A percentile compares a stretch with the other conserved stretches of the same genome.
These are phyloP conservation scores for Zingel zingel DNA, from an alignment of 2,113 vertebrate species.

Conservation along the genomic window DNA sequence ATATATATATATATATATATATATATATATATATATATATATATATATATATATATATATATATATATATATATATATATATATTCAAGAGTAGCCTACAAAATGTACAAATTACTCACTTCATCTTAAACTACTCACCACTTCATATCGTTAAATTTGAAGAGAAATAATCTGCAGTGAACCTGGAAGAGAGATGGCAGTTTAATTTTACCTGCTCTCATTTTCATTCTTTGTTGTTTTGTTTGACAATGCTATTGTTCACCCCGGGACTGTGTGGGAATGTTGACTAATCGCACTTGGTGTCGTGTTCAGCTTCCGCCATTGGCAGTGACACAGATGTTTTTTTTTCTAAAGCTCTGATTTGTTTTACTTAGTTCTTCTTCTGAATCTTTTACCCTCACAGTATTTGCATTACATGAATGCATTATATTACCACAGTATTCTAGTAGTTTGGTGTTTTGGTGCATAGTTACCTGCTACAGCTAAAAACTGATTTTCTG, in stretches of 20 bases:
- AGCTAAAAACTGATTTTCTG: too few species aligned
- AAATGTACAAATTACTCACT: too few species aligned
- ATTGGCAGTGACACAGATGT: not conserved
- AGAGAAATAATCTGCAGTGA: not conserved
- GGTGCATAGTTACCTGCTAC: not conserved
- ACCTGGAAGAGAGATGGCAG: not conserved
- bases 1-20: not conserved
- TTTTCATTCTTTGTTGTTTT: slow-evolving; percentile 44
- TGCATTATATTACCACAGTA: not conserved
- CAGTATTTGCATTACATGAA: not conserved
- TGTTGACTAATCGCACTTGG: slow-evolving; percentile 13
- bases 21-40: not conserved
- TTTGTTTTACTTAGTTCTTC: slow-evolving; percentile 5
- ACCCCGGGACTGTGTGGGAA: slow-evolving; percentile 18
- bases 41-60: not conserved
- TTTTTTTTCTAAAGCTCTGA: slow-evolving; percentile 1
- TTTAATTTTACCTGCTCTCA: slow-evolving; percentile 14
- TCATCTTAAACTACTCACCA: not conserved
- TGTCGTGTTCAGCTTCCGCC: slow-evolving; percentile 57
- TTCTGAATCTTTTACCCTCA: not conserved
- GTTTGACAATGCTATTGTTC: slow-evolving; percentile 40
- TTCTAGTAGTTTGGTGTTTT: slow-evolving; percentile 1
- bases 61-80: not conserved
- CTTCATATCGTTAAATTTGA: not conserved
- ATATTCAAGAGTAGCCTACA: not conserved